Conservation (phyloP, 2,888 invertebrate species). For the Pandemis corylana region DNA sequence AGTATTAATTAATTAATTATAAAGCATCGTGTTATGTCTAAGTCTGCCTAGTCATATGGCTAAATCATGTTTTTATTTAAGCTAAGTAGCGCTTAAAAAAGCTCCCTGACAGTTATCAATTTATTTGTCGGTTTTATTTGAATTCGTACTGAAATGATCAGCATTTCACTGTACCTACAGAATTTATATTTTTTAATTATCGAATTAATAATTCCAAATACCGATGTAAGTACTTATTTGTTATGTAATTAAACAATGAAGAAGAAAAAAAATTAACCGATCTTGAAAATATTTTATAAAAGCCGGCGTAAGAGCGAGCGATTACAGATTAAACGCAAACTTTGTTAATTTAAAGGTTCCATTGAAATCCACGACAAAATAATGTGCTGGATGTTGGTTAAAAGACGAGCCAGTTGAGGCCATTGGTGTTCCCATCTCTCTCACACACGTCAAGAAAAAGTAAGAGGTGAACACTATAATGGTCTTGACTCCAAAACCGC, state of each 20-base stretch:
- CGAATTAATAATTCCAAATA: background rate
- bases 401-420: background rate
- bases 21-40: conserved; percentile 22
- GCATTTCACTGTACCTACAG: no score
- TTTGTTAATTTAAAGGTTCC: background rate
- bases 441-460: no score
- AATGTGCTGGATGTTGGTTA: background rate
- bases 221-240: background rate
- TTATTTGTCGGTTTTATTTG: background rate
- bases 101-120: background rate
- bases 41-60: conserved; percentile 46
- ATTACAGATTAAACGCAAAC: background rate
- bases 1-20: conserved; percentile 6
- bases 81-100: background rate
- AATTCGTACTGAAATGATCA: background rate
- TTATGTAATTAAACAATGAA: no score
- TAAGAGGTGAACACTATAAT: no score
- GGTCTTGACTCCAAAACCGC: no score
- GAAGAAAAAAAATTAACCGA: no score
- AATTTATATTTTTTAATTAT: no score
- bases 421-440: background rate
- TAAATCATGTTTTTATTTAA: conserved; percentile 29
- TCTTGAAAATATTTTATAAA: no score
- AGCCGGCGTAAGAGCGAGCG: no score
- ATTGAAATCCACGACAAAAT: no score